Evolutionary conservation across 2,797 vertebrate genomes (phyloP).

Genomic region (Emys orbicularis): DNA sequence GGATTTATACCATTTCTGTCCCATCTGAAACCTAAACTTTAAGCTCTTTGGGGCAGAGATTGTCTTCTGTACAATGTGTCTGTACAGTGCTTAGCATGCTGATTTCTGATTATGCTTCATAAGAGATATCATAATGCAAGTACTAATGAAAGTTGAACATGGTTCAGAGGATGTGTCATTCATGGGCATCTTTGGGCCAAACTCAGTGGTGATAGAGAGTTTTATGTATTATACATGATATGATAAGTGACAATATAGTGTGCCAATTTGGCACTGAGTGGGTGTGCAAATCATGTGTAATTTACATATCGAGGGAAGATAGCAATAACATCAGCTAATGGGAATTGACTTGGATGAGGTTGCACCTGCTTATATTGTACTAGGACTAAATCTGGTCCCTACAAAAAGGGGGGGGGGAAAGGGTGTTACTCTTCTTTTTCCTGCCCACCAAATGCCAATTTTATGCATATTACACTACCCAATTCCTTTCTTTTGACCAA

Average conservation of each 20-base stretch:
- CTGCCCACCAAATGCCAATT: not conserved
- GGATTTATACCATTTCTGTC: not conserved
- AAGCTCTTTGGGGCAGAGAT: not conserved
- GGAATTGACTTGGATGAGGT: not conserved
- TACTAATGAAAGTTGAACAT: not conserved
- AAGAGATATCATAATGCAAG: not conserved
- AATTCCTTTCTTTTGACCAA: not conserved
- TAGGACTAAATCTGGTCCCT: not conserved
- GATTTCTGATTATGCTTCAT: fast-evolving
- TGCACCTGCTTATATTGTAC: not conserved
- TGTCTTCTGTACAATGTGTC: not conserved
- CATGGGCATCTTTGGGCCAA: not conserved
- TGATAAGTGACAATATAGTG: not conserved
- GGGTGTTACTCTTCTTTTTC: not conserved
- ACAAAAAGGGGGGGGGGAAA: not conserved
- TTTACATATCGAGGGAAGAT: not conserved
- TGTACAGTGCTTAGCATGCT: not conserved
- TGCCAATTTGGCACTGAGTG: not conserved
- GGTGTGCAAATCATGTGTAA: not conserved
- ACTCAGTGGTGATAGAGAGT: not conserved
- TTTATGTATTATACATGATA: not conserved
- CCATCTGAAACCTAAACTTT: not conserved
- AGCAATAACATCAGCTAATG: not conserved
- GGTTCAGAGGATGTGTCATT: not conserved
- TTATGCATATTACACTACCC: not conserved